Base-by-base conservation (phyloP, 2,113 vertebrate genomes). In the Engraulis encrasicolus region DNA sequence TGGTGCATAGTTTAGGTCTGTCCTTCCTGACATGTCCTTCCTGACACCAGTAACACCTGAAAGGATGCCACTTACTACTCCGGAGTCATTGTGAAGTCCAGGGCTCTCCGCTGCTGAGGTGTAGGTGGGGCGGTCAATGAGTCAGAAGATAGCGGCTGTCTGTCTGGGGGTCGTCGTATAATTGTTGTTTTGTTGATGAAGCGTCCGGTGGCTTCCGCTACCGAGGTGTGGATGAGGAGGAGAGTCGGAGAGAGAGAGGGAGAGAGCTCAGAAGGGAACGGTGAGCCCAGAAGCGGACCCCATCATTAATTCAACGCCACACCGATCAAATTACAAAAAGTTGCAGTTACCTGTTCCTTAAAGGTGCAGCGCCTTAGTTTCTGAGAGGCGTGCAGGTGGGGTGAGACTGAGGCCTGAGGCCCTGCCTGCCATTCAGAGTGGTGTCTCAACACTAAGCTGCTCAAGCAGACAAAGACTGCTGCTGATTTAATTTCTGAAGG, bases 221-320 rank as follows among this genome's bases (percentile, higher is more conserved):
- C 83, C 49, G 52, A 79, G 82, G 27, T 83, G 78, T 78, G 83
- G 85, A 89, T 83, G 79, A 82, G 86, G 15, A 2, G 27, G 66
- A 31, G n/a, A n/a, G n/a, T n/a, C n/a, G n/a, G n/a, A n/a, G n/a
- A n/a, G n/a, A n/a, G n/a, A n/a, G n/a, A n/a, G n/a, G n/a, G n/a
- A 80, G 89, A 82, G 86, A 86, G 83, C 85, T 12, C n/a, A 45
- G n/a, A n/a, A n/a, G 85, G 61, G 74, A 87, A 87, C 78, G 50
- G 81, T 82, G 86, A 88, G 86, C 83, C 50, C 52, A 81, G 81
- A 86, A 86, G 74, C 84, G n/a, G 50, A 17, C 80, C 74, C 74
- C 84, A 90, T 91, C 48, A 90, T 87, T 91, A 89, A 91, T 91
- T 91, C 50, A 90, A 88, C n/a, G 81, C 34, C 83, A 12, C 83